These are phyloP conservation scores for Albula glossodonta DNA, from an alignment of 2,113 vertebrate species.

Conservation along the genomic window DNA sequence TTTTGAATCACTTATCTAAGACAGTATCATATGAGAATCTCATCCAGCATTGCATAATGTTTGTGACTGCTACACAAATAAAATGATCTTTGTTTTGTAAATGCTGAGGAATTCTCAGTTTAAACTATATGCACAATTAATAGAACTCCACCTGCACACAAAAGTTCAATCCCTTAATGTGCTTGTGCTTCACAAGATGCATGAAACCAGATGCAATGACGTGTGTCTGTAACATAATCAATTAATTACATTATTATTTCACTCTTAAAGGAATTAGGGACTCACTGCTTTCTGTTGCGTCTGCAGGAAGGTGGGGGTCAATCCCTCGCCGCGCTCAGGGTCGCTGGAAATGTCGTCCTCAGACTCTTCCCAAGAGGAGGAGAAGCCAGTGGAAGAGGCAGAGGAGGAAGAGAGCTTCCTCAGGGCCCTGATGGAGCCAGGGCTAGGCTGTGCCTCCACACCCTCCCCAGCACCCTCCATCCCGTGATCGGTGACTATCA, in stretches of 20 bases:
- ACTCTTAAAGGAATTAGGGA: conserved; percentile 30
- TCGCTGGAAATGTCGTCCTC: conserved; percentile 97
- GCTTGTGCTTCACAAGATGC: background rate
- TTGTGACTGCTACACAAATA: background rate
- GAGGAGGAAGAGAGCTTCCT: conserved; percentile 96
- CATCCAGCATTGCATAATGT: background rate
- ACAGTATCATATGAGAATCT: background rate
- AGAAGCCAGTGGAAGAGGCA: conserved; percentile 93
- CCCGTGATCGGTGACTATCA: conserved; percentile 90
- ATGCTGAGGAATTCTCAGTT: background rate
- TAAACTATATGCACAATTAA: background rate
- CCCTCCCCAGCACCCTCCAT: conserved; percentile 67
- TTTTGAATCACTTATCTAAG: background rate
- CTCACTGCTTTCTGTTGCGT: conserved; percentile 93
- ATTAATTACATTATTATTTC: background rate
- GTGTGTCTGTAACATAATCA: background rate
- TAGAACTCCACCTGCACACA: background rate
- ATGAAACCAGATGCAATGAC: background rate
- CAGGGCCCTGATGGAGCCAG: conserved; percentile 61
- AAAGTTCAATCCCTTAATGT: background rate
- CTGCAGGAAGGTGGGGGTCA: conserved; percentile 78
- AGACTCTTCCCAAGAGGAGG: conserved; percentile 95
- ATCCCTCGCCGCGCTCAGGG: conserved; percentile 81
- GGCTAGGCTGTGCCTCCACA: conserved; percentile 58
- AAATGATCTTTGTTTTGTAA: background rate